Percentiles rank a stretch among this genome's conserved stretches.
phyloP scores from a whole-genome alignment of 2,888 invertebrate species.

The Yponomeuta cagnagella region DNA sequence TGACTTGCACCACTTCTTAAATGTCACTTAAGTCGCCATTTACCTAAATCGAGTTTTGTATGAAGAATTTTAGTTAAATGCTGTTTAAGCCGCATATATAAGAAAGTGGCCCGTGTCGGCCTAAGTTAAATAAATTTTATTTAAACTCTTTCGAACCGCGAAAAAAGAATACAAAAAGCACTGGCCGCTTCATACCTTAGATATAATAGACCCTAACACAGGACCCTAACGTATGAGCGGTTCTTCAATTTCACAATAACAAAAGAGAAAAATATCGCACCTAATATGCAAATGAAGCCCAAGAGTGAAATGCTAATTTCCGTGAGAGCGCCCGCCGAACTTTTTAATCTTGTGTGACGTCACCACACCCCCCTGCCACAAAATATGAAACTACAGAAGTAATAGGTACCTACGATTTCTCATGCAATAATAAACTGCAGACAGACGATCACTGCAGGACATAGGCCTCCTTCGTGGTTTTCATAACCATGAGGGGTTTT shows the following conservation, averaged over 20 bases:
- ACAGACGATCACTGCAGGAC: too few species aligned
- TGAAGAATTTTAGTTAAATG: too few species aligned
- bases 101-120: too few species aligned
- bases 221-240: not conserved
- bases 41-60: too few species aligned
- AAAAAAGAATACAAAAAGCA: not conserved
- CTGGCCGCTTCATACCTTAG: not conserved
- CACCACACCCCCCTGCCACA: conserved; percentile 23
- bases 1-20: too few species aligned
- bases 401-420: not conserved
- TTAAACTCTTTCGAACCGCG: not conserved
- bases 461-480: too few species aligned
- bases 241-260: conserved; percentile 12
- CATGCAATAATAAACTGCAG: too few species aligned
- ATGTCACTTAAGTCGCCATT: too few species aligned
- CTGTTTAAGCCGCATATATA: too few species aligned
- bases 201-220: not conserved
- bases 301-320: conserved; percentile 70
- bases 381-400: not conserved
- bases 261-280: conserved; percentile 22
- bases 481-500: too few species aligned
- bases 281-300: conserved; percentile 61
- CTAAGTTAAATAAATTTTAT: not conserved
- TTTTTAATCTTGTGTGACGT: conserved; percentile 76
- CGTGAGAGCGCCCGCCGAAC: conserved; percentile 69